phyloP scores from a whole-genome alignment of 1,140 invertebrate species.

The Subanguina moxae region DNA sequence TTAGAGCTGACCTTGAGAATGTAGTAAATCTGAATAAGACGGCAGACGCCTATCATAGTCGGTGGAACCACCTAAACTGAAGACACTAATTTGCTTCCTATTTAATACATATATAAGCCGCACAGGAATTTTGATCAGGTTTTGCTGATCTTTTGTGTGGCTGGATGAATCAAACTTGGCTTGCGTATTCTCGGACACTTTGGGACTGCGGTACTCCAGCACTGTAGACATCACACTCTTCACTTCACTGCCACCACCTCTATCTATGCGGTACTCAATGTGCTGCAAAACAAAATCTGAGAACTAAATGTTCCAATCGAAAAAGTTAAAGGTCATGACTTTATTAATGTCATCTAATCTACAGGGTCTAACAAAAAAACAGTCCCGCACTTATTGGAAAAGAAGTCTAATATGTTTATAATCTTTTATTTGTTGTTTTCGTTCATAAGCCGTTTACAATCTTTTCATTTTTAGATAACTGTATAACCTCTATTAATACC shows the following conservation, averaged over 20 bases:
- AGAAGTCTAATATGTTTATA: too few relatives aligned
- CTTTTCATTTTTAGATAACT: too few relatives aligned
- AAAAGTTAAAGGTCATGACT: too few relatives aligned
- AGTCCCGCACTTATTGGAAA: too few relatives aligned
- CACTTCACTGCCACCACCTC: constrained; percentile 71
- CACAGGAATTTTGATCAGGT: constrained; percentile 66
- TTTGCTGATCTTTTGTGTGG: constrained; percentile 37
- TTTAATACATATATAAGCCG: too few relatives aligned
- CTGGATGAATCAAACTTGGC: constrained; percentile 67
- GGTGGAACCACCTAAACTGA: constrained; percentile 68
- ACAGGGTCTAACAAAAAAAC: too few relatives aligned
- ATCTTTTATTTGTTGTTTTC: too few relatives aligned
- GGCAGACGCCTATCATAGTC: constrained; percentile 71
- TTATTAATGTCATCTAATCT: too few relatives aligned
- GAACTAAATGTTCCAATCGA: too few relatives aligned
- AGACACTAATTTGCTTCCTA: too few relatives aligned
- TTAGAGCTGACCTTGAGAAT: constrained; percentile 68
- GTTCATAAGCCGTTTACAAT: too few relatives aligned
- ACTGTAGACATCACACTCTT: constrained; percentile 67
- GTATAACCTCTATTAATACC: too few relatives aligned
- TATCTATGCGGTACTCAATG: constrained; percentile 76
- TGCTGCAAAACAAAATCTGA: constrained; percentile 62
- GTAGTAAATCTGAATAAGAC: constrained; percentile 76
- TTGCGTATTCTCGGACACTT: constrained; percentile 39
- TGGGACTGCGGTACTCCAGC: constrained; percentile 66